These are phyloP conservation scores for Nanorana parkeri DNA, from an alignment of 2,113 vertebrate genomes.

Conservation along the genomic window DNA sequence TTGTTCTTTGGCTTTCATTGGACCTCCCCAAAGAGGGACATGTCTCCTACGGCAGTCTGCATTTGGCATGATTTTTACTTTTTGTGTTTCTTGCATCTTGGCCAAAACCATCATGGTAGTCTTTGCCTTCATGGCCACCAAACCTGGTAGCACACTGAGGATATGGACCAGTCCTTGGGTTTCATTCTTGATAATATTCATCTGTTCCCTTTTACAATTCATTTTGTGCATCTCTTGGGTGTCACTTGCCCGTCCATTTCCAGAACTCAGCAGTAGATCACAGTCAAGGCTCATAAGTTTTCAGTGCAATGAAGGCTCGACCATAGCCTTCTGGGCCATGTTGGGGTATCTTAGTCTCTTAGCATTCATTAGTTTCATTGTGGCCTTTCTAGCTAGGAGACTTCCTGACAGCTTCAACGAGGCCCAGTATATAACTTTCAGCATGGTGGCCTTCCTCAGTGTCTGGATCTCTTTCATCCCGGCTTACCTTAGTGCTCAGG, in stretches of 20 bases:
- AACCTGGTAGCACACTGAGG: neutral
- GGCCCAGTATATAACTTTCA: slow-evolving; percentile 45
- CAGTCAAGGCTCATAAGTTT: slow-evolving; percentile 39
- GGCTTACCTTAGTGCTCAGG: no score
- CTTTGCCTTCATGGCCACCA: no score
- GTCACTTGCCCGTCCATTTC: slow-evolving; percentile 58
- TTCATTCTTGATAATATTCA: neutral
- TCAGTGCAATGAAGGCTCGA: slow-evolving; percentile 58
- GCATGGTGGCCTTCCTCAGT: slow-evolving; percentile 47
- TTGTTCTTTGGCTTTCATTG: slow-evolving; percentile 32
- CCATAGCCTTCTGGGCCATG: slow-evolving; percentile 61
- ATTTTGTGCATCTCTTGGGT: slow-evolving; percentile 62
- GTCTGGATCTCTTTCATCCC: neutral
- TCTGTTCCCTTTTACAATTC: slow-evolving; percentile 60
- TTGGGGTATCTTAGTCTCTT: slow-evolving; percentile 59
- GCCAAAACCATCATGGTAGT: no score
- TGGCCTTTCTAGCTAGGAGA: neutral
- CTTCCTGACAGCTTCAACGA: slow-evolving; percentile 56
- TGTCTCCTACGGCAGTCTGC: slow-evolving; percentile 61
- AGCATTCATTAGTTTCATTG: slow-evolving; percentile 54
- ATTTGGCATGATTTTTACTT: slow-evolving; percentile 65
- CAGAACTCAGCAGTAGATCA: slow-evolving; percentile 52
- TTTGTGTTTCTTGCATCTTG: slow-evolving; percentile 62
- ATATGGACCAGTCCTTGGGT: neutral
- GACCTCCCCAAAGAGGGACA: slow-evolving; percentile 47